Percentiles rank a stretch among this genome's conserved stretches.
Conservation (phyloP, 2,797 vertebrate genomes). For the Sphenodon punctatus region DNA sequence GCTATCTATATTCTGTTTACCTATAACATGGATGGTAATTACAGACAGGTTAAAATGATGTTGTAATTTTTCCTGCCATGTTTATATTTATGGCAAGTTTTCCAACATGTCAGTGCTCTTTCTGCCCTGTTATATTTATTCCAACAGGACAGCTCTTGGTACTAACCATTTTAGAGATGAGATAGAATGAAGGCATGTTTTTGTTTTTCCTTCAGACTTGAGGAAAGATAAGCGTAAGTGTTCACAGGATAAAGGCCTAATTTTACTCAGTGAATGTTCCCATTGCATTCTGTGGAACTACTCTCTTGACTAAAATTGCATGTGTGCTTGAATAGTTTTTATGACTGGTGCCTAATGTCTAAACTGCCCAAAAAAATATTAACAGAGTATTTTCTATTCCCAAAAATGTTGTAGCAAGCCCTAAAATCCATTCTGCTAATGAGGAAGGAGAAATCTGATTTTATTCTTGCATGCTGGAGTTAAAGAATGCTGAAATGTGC, state of each 20-base stretch:
- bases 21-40: neutral
- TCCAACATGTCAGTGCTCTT: constrained; percentile 17
- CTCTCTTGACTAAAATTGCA: constrained; percentile 12
- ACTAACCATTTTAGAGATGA: neutral
- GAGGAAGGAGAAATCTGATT: constrained; percentile 22
- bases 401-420: constrained; percentile 2
- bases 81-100: neutral
- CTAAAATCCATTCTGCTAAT: constrained; percentile 32
- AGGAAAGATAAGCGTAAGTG: too few species aligned
- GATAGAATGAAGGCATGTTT: neutral
- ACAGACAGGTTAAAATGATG: neutral
- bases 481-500: constrained; percentile 37
- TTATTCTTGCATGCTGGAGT: constrained; percentile 4
- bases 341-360: constrained; percentile 20
- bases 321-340: constrained; percentile 35
- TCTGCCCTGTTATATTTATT: neutral
- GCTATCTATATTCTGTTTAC: neutral
- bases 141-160: neutral
- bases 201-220: neutral
- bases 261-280: neutral
- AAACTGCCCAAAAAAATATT: constrained; percentile 27
- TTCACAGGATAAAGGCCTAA: neutral
- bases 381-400: constrained; percentile 33
- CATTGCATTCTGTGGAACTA: neutral
- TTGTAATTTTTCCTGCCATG: constrained; percentile 32